Conservation (phyloP, 2,888 invertebrate species). For the Zygaena filipendulae region DNA sequence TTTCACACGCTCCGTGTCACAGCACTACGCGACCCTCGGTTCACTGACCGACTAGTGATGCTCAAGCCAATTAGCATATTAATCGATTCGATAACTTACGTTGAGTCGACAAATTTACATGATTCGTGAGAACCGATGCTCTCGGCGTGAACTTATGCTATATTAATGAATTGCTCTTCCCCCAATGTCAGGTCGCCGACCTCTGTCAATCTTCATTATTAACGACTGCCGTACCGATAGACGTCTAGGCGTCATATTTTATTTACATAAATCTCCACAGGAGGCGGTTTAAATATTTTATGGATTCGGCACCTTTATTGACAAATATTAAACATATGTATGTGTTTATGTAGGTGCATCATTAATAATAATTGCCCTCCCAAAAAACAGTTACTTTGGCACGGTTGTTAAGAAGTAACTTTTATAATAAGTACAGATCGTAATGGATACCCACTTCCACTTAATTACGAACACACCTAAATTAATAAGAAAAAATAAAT, state of each 20-base stretch:
- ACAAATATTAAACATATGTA: too few relatives aligned
- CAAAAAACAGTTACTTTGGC: too few relatives aligned
- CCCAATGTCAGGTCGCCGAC: conserved; percentile 38
- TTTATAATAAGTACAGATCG: too few relatives aligned
- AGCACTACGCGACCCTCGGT: conserved; percentile 43
- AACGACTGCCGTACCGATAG: conserved; percentile 22
- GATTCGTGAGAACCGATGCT: conserved; percentile 63
- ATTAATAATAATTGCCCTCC: too few relatives aligned
- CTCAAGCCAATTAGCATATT: conserved; percentile 62
- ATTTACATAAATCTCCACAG: too few relatives aligned
- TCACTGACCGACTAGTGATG: conserved; percentile 65
- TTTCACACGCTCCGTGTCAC: conserved; percentile 87
- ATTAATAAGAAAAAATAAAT: too few relatives aligned
- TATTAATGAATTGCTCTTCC: conserved; percentile 65
- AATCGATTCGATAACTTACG: conserved; percentile 67
- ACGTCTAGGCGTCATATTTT: conserved; percentile 23
- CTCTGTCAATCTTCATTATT: conserved; percentile 50
- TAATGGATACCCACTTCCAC: too few relatives aligned
- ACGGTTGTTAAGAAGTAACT: too few relatives aligned
- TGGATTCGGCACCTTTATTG: too few relatives aligned
- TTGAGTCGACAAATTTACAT: conserved; percentile 67
- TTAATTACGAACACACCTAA: too few relatives aligned
- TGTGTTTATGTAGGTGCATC: too few relatives aligned
- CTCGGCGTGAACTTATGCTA: conserved; percentile 65
- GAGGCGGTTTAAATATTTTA: too few relatives aligned